These are phyloP conservation scores for Carassius gibelio DNA, from an alignment of 2,113 vertebrate genomes.

Conservation along the genomic window DNA sequence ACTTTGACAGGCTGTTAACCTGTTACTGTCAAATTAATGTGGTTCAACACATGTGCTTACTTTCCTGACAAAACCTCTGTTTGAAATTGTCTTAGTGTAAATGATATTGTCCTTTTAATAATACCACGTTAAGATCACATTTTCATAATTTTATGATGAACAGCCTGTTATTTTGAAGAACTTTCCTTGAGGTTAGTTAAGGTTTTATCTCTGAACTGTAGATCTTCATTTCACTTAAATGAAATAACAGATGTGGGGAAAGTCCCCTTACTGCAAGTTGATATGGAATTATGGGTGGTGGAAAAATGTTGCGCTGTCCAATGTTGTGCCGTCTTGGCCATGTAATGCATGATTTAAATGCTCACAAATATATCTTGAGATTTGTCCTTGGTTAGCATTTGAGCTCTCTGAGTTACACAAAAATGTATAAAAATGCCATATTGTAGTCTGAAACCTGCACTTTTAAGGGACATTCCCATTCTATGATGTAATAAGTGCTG, in stretches of 20 bases:
- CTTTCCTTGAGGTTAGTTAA: neutral
- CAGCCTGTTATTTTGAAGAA: neutral
- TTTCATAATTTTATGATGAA: neutral
- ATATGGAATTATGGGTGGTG: slow-evolving; percentile 69
- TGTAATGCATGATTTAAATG: slow-evolving; percentile 55
- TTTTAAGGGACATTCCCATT: slow-evolving; percentile 55
- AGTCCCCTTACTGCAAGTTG: slow-evolving; percentile 69
- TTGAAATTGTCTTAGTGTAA: neutral
- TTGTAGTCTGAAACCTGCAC: neutral
- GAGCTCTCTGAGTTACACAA: neutral
- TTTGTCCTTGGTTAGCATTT: slow-evolving; percentile 2
- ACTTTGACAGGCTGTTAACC: slow-evolving; percentile 12
- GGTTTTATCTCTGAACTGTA: slow-evolving; percentile 24
- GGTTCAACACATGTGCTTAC: neutral
- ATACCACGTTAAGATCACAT: neutral
- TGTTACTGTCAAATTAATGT: neutral
- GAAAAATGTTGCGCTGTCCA: slow-evolving; percentile 64
- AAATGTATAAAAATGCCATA: neutral
- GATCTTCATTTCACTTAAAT: slow-evolving; percentile 69
- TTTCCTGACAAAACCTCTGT: neutral
- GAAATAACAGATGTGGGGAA: slow-evolving; percentile 72
- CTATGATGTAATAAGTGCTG: slow-evolving; percentile 53
- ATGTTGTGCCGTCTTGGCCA: slow-evolving; percentile 51
- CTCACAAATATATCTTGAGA: slow-evolving; percentile 19
- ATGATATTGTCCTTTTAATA: neutral